Evolutionary conservation across 2,113 vertebrate genomes (phyloP), one percentile per base, ranked within the genome.

Genomic region (Mesembrinibis cayennensis): DNA sequence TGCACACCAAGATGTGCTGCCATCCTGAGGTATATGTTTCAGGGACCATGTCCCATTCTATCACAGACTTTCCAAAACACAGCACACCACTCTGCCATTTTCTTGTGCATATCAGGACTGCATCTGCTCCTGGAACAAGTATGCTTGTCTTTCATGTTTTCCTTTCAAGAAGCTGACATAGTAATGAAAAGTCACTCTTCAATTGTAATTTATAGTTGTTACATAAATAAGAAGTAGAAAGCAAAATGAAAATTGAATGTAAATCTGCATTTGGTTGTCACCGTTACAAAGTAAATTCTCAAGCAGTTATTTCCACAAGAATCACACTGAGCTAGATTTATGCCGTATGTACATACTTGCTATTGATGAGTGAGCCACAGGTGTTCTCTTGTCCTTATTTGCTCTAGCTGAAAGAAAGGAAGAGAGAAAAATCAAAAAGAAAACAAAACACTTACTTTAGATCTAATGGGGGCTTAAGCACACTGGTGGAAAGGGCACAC

Each of bases 391-490:
- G 34, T 47, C 12, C n/a, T 79, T 82, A 56, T 45, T 76, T 72
- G n/a, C 67, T 88, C 63, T 83, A 78, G 71, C 90, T 97, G 84
- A 73, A 94, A 88, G 29, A 83, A 76, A 77, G 53, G 12, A 65
- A 72, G 42, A 77, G 26, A 77, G 16, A 78, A 45, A 66, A 50
- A 21, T 66, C 2, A 59, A 50, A 71, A 72, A 27, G 3, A 36
- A 52, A 72, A 16, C 5, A 49, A 65, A 72, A 79, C 38, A 29
- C 15, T 77, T 73, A 25, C 11, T 61, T 84, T 27, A 45, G 13
- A 44, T 40, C 34, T 82, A 76, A 16, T 20, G 21, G 5, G 17
- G 29, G 7, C 23, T 90, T 93, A 88, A 77, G 52, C 47, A 61
- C 11, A 42, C 13, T n/a, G 12, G n/a, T 63, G n/a, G 23, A 29